phyloP scores from a whole-genome alignment of 2,113 vertebrate genomes.

The Motacilla alba region DNA sequence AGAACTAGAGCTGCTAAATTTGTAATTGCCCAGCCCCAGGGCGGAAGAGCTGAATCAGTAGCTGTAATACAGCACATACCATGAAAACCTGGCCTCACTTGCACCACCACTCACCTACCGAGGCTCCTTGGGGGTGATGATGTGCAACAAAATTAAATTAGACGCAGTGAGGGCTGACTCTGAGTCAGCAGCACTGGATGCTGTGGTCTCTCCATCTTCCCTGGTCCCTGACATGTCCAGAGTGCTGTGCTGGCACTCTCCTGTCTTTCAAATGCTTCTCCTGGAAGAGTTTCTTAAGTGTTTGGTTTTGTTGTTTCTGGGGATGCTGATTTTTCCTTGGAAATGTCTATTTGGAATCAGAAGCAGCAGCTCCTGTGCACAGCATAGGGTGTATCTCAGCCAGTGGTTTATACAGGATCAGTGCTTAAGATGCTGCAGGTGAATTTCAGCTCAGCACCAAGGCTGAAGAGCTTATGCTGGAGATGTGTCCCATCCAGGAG shows the following conservation, averaged over 20 bases:
- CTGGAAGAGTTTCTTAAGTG: neutral
- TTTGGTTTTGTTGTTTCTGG: neutral
- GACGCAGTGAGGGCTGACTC: neutral
- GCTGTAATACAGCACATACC: neutral
- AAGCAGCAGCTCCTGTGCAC: neutral
- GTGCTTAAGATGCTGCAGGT: neutral
- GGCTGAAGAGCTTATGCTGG: neutral
- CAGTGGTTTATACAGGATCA: neutral
- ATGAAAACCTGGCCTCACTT: neutral
- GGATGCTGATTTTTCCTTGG: neutral
- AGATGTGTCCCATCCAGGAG: neutral
- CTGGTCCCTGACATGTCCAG: neutral
- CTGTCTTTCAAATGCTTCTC: neutral
- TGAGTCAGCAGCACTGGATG: neutral
- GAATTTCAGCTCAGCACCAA: neutral
- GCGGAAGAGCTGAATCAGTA: conserved; percentile 48
- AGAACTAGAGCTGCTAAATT: conserved; percentile 47
- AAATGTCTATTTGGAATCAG: neutral
- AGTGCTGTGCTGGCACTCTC: neutral
- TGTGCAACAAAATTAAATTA: neutral
- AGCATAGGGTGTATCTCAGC: neutral
- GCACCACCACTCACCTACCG: neutral
- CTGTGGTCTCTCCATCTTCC: neutral
- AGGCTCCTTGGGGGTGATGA: neutral
- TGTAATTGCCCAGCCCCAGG: conserved; percentile 51